Conservation (phyloP, 2,888 invertebrate species). For the Dorcus hopei region DNA sequence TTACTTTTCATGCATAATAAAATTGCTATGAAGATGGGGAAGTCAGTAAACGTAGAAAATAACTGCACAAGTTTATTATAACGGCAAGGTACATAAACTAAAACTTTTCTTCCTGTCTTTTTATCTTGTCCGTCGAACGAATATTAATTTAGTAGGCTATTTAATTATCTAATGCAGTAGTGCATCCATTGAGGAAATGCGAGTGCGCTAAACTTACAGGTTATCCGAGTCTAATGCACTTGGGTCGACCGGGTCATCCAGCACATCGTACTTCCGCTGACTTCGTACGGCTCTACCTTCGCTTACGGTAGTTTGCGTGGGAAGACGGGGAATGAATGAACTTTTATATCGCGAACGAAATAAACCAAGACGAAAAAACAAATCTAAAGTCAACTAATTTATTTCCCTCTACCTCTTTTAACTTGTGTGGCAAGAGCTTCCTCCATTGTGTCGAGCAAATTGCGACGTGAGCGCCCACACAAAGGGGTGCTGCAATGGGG, state of each 20-base stretch:
- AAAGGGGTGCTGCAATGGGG: no score
- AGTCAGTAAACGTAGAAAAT: background rate
- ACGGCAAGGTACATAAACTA: background rate
- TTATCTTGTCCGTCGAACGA: background rate
- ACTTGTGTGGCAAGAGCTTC: no score
- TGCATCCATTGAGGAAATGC: conserved; percentile 1
- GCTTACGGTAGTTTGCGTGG: conserved; percentile 30
- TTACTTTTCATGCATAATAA: no score
- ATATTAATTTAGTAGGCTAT: background rate
- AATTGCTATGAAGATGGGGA: no score
- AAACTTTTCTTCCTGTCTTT: background rate
- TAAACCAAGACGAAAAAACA: no score
- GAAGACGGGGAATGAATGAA: conserved; percentile 16
- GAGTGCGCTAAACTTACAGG: conserved; percentile 19
- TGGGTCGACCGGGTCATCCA: conserved; percentile 22
- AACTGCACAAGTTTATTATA: background rate
- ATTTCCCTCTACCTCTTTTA: no score
- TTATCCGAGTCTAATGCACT: conserved; percentile 22
- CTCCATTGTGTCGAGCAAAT: no score
- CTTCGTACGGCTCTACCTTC: background rate
- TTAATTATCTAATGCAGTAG: background rate
- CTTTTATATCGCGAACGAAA: background rate
- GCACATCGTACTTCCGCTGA: conserved; percentile 27
- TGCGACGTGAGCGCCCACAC: no score
- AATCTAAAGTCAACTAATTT: no score